Evolutionary conservation across 1,140 invertebrate genomes (phyloP).

Genomic region (Cyclina sinensis): DNA sequence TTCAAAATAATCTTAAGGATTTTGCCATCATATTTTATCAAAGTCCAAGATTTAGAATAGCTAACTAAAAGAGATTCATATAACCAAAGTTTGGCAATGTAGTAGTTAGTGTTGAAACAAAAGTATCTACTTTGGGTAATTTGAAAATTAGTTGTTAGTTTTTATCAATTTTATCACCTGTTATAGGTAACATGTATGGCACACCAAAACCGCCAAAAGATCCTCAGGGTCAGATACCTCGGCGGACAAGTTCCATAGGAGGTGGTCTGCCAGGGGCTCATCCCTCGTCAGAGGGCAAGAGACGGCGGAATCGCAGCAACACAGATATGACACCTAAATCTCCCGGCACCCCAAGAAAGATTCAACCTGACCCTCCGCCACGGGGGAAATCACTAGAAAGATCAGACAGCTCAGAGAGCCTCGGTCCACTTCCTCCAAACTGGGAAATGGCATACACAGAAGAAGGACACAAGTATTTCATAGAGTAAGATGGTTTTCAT

Average conservation of each 20-base stretch:
- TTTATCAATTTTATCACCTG: background rate
- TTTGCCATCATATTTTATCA: too few relatives aligned
- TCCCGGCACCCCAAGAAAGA: conserved; percentile 73
- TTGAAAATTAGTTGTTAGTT: too few relatives aligned
- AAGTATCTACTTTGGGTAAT: too few relatives aligned
- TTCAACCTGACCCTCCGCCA: conserved; percentile 70
- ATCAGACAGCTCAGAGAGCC: conserved; percentile 84
- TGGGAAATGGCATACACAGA: conserved; percentile 99
- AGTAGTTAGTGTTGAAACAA: too few relatives aligned
- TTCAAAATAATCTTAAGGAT: too few relatives aligned
- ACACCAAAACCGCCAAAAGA: conserved; percentile 87
- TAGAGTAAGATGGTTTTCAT: conserved; percentile 94
- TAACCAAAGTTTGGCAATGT: too few relatives aligned
- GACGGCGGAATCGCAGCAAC: conserved; percentile 88
- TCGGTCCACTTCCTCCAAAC: conserved; percentile 96
- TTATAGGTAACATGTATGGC: conserved; percentile 87
- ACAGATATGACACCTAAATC: conserved; percentile 80
- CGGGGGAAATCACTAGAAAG: conserved; percentile 80
- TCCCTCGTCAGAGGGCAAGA: conserved; percentile 89
- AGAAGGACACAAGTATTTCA: conserved; percentile 98
- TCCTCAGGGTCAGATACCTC: conserved; percentile 80
- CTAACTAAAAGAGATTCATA: too few relatives aligned
- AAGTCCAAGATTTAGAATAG: too few relatives aligned
- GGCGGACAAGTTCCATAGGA: conserved; percentile 82
- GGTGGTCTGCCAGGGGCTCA: conserved; percentile 87